phyloP scores from a whole-genome alignment of 2,113 vertebrate species.

The Chinchilla lanigera region DNA sequence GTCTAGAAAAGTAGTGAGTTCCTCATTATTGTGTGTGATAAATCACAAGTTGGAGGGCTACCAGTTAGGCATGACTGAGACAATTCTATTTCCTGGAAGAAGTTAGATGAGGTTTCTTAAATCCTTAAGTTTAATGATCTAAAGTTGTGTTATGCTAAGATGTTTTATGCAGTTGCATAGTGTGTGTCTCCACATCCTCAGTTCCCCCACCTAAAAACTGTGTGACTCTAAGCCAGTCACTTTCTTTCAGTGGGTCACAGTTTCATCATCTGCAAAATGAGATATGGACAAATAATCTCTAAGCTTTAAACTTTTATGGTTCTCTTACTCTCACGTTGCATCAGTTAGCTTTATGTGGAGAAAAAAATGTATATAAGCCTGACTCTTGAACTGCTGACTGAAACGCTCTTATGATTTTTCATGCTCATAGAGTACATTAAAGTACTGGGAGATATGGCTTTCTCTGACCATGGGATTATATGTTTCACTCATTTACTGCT shows the following conservation, averaged over 20 bases:
- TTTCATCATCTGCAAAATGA: slow-evolving; percentile 31
- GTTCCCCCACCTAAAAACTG: not conserved
- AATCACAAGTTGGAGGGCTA: not conserved
- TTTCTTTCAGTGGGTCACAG: not conserved
- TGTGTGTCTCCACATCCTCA: not conserved
- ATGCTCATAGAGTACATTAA: slow-evolving; percentile 58
- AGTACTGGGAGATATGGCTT: slow-evolving; percentile 20
- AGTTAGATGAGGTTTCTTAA: not conserved
- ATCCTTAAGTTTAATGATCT: not conserved
- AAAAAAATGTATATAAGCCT: slow-evolving; percentile 50
- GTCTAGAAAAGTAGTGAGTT: not conserved
- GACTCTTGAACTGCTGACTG: slow-evolving; percentile 64
- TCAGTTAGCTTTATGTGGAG: slow-evolving; percentile 48
- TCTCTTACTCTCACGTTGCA: slow-evolving; percentile 31
- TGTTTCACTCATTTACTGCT: slow-evolving; percentile 50
- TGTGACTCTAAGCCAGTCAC: not conserved
- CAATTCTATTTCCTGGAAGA: not conserved
- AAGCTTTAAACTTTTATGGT: slow-evolving; percentile 8
- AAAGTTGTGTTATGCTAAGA: not conserved
- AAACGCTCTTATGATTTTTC: slow-evolving; percentile 55
- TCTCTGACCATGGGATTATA: slow-evolving; percentile 41
- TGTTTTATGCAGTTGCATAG: not conserved
- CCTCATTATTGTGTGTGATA: not conserved
- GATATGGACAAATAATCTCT: slow-evolving; percentile 6
- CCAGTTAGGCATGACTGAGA: not conserved